Evolutionary conservation across 2,888 invertebrate species (phyloP), one percentile per base, ranked within the genome.

Genomic region (Uropetala carovei): DNA sequence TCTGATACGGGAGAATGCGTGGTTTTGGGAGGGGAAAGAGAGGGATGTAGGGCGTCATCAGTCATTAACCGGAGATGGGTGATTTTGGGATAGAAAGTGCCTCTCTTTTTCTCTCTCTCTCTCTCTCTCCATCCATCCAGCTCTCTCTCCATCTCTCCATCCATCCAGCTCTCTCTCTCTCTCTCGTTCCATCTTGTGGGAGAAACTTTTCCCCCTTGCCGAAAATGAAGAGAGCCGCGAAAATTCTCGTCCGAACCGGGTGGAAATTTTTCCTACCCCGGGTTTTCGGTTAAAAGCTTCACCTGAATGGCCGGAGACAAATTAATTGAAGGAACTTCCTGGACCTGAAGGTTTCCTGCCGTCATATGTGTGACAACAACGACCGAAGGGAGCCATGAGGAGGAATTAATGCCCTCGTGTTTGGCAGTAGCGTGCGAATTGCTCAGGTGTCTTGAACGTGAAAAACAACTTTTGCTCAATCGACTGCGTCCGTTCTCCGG

Each of bases 31-130:
- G 43, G 43, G 43, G 43, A 43, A 43, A 5, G 43, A 5, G 43
- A 1, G 43, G 43, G 43, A 1, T 43, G 43, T 10, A 68, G 43
- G 43, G 68, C 18, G 68, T 68, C 68, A 68, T 68, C 68, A 68
- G 68, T 68, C 68, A 68, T 68, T 68, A 68, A 68, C 68, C 68
- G 68, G 68, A 68, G 68, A 68, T 68, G 68, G 68, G 68, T 68
- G 68, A 68, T 68, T 68, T 64, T 68, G n/a, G 68, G 68, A 68
- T 68, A 18, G 68, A 68, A 68, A 68, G 68, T n/a, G 68, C 68
- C n/a, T 18, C 68, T 64, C 3, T 22, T 10, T 11, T 7, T 2
- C 68, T 68, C 68, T n/a, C 22, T 1, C 68, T n/a, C 68, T 64
- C 64, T 14, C 64, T 7, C 0, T 68, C n/a, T 9, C 43, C 5